Base-by-base conservation (phyloP, 2,797 vertebrate genomes). In the Oreonectes daqikongensis region DNA sequence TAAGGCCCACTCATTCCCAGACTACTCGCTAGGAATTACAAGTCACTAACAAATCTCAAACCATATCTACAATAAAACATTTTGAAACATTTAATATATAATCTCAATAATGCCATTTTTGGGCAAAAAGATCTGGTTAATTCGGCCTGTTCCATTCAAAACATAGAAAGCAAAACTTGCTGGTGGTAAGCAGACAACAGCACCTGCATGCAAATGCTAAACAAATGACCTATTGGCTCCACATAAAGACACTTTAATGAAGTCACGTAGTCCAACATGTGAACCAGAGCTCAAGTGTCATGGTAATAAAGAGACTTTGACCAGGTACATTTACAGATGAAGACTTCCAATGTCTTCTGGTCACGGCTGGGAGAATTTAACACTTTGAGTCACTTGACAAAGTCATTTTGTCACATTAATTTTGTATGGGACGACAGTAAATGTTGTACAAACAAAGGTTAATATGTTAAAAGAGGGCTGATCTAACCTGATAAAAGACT, bases 281-380 rank as follows among this genome's bases (percentile, higher is more conserved):
- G 60, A 32, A 68, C 14, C 70, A 76, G 68, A 42, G 60, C 71
- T 44, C 69, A 28, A 40, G 73, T 57, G 10, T 0, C 26, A 10
- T 44, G 35, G 65, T 79, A 85, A 89, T 69, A 84, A 86, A 35
- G 77, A 90, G 91, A 91, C 91, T 92, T 91, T 92, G 89, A 86
- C 85, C 90, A 18, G 65, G 73, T 35, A 50, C 65, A 26, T 73
- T 44, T 22, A 22, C 5, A 38, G 17, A 35, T 46, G 32, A 42
- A 20, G 32, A 10, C 20, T 63, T 26, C 3, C 65, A 53, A 32
- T 32, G 22, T 63, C 24, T 59, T 59, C 28, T 5, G 46, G 22
- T 10, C 10, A 57, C 18, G 11, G 28, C 14, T 32, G 38, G 50
- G 42, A 59, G 22, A 53, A 17, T 17, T 74, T 42, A 42, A 20